A percentile compares a stretch with the other conserved stretches of the same genome.
These are phyloP conservation scores for Drosophila infuscata DNA, from an alignment of 2,888 invertebrate species.

Conservation along the genomic window DNA sequence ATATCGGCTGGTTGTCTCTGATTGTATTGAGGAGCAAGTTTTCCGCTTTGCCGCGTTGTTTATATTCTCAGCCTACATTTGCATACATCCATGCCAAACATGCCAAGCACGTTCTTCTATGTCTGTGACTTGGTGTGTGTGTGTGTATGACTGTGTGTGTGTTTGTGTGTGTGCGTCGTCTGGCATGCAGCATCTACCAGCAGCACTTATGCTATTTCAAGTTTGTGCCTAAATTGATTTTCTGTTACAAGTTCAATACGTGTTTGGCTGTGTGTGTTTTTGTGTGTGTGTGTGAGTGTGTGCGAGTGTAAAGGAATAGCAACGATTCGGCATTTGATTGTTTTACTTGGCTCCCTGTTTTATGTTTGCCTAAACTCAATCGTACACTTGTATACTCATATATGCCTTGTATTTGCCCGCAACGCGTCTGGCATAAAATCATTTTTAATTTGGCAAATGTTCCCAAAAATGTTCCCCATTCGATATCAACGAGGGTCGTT, in stretches of 20 bases:
- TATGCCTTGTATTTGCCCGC: conserved; percentile 33
- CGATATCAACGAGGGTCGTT: conserved; percentile 56
- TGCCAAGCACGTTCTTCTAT: conserved; percentile 38
- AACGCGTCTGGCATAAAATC: conserved; percentile 78
- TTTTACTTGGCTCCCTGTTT: conserved; percentile 53
- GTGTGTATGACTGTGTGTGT: neutral
- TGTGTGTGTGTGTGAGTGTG: conserved; percentile 22
- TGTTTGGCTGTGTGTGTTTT: conserved; percentile 29
- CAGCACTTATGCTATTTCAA: conserved; percentile 73
- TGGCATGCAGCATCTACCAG: conserved; percentile 56
- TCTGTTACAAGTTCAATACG: conserved; percentile 67
- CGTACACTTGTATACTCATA: conserved; percentile 29
- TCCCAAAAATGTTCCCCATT: conserved; percentile 5
- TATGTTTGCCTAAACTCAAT: conserved; percentile 30
- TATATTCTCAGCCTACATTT: conserved; percentile 54
- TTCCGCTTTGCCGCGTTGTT: conserved; percentile 72
- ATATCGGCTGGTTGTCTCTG: conserved; percentile 44
- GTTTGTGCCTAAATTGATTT: conserved; percentile 76
- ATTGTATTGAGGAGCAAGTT: conserved; percentile 71
- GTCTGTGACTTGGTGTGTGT: conserved; percentile 8
- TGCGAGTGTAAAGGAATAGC: neutral
- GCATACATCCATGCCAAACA: conserved; percentile 47
- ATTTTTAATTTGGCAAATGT: conserved; percentile 65
- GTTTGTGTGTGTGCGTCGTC: conserved; percentile 12
- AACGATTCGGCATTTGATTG: conserved; percentile 63